Evolutionary conservation across 2,797 vertebrate species (phyloP).

Genomic region (Muscicapa comitata): DNA sequence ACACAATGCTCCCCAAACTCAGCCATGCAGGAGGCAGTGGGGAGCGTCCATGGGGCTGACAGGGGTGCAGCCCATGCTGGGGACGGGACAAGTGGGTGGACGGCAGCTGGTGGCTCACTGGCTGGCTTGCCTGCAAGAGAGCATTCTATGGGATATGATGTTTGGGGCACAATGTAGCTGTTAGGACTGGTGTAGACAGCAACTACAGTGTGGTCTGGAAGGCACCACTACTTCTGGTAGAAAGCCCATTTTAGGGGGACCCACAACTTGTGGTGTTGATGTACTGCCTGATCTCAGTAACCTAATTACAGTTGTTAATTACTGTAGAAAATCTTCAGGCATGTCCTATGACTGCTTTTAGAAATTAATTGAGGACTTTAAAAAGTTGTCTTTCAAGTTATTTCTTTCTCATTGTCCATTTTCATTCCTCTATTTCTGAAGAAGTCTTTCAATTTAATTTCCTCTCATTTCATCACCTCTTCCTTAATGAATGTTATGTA

Average conservation of each 20-base stretch:
- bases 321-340: not conserved
- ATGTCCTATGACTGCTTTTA: not conserved
- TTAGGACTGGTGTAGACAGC: rapidly evolving
- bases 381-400: not conserved
- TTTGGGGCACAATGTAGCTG: not conserved
- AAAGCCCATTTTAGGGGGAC: not conserved
- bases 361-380: not conserved
- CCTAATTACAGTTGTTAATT: not conserved
- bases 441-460: not conserved
- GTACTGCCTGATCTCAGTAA: not conserved
- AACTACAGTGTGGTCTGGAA: not conserved
- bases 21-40: not conserved
- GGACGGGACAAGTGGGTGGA: rapidly evolving
- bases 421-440: not conserved
- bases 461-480: not conserved
- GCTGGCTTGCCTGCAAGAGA: not conserved
- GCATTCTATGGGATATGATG: rapidly evolving
- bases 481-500: not conserved
- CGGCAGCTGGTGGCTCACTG: rapidly evolving
- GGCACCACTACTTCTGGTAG: not conserved
- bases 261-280: not conserved
- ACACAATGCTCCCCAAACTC: not conserved
- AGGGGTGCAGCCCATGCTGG: rapidly evolving
- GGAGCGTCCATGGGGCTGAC: rapidly evolving
- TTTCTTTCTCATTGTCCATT: not conserved